Conservation (phyloP, 92 coral and sea anemone species). For the Bergia puertoricense region DNA sequence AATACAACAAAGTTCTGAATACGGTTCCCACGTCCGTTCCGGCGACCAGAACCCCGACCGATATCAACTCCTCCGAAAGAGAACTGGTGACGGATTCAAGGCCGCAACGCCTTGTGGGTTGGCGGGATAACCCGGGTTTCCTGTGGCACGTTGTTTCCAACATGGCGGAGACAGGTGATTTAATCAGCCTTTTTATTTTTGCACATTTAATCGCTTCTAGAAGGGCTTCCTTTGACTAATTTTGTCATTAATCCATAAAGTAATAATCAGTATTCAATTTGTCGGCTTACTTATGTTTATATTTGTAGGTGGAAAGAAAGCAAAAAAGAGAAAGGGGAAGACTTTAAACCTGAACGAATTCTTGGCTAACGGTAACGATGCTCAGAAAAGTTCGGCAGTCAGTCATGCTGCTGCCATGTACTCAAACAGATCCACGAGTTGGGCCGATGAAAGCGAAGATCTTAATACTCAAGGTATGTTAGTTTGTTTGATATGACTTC, state of each 20-base stretch:
- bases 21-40: no score
- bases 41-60: no score
- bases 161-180: conserved; percentile 99
- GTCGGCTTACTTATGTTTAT: not conserved
- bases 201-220: conserved; percentile 26
- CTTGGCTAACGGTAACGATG: conserved; percentile 76
- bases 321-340: conserved; percentile 93
- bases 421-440: conserved; percentile 78
- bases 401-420: conserved; percentile 71
- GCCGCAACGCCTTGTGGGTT: conserved; percentile 41
- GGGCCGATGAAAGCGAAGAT: conserved; percentile 98
- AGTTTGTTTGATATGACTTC: not conserved
- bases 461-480: conserved; percentile 83
- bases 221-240: conserved; percentile 25
- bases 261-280: not conserved
- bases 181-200: conserved; percentile 35
- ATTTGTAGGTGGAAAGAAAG: conserved; percentile 76
- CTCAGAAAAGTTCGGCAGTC: conserved; percentile 65
- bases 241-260: not conserved
- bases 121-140: conserved; percentile 79
- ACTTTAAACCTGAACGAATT: conserved; percentile 81
- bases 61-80: no score
- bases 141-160: conserved; percentile 86
- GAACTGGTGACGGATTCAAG: not conserved
- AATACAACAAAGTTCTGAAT: no score